Percentiles rank a stretch among this genome's conserved stretches.
These are phyloP conservation scores for Pyrrhura leucotis DNA, from an alignment of 2,797 vertebrate genomes.

Conservation along the genomic window DNA sequence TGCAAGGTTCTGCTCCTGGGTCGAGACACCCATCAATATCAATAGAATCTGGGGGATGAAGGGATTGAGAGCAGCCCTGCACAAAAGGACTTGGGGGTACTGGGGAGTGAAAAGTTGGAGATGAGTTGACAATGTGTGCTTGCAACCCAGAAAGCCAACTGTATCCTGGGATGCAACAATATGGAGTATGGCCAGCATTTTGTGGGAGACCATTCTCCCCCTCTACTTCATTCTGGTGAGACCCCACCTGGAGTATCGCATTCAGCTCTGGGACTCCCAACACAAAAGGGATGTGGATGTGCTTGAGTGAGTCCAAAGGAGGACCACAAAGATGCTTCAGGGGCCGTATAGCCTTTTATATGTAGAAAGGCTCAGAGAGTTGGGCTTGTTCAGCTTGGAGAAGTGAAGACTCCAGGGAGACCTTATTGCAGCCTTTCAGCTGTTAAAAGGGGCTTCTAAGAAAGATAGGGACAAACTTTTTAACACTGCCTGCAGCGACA, in stretches of 20 bases:
- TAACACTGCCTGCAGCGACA: neutral
- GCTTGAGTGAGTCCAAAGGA: neutral
- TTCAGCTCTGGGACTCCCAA: neutral
- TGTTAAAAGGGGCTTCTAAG: neutral
- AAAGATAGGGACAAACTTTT: neutral
- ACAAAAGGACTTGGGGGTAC: neutral
- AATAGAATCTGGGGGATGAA: neutral
- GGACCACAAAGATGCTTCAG: neutral
- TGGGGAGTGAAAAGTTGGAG: neutral
- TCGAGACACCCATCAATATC: neutral
- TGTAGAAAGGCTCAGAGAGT: neutral
- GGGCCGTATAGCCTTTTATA: neutral
- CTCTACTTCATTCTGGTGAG: neutral
- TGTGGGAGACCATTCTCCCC: neutral
- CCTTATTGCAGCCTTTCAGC: neutral
- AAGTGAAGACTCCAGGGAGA: neutral
- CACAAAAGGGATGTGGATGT: neutral
- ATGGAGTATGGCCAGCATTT: neutral
- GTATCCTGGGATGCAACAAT: neutral
- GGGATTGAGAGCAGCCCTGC: neutral
- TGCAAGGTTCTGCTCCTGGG: neutral
- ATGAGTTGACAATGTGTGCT: accelerated
- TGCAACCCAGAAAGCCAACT: neutral
- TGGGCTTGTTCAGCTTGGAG: neutral
- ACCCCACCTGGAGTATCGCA: neutral